Evolutionary conservation across 2,797 vertebrate genomes (phyloP).

Genomic region (Acipenser ruthenus): DNA sequence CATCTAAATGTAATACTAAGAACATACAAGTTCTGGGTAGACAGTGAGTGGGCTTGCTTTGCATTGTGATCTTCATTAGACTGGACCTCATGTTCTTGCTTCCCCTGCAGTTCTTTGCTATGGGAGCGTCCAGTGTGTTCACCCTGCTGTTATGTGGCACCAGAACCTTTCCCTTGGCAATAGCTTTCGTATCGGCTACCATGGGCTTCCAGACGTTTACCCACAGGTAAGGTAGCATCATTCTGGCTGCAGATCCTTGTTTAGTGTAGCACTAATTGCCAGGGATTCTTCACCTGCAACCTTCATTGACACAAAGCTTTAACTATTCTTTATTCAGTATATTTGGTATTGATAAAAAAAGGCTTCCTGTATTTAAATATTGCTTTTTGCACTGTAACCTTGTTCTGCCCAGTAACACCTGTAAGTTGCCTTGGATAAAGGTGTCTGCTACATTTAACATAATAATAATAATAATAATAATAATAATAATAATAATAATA

Average conservation of each 20-base stretch:
- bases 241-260: neutral
- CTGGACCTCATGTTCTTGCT: conserved; percentile 11
- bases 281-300: neutral
- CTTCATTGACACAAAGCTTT: neutral
- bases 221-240: conserved; percentile 67
- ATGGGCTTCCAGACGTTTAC: conserved; percentile 90
- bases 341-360: conserved; percentile 41
- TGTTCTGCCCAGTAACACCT: neutral
- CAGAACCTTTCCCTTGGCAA: conserved; percentile 72
- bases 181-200: conserved; percentile 78
- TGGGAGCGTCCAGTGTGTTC: conserved; percentile 84
- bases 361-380: neutral
- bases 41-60: too few species aligned
- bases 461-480: too few species aligned
- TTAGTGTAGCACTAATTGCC: neutral
- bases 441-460: too few species aligned
- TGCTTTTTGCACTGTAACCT: neutral
- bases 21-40: too few species aligned
- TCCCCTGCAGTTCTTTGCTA: conserved; percentile 73
- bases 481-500: too few species aligned
- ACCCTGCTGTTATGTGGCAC: conserved; percentile 78
- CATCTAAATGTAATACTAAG: too few species aligned
- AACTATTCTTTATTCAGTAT: conserved; percentile 59
- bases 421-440: too few species aligned
- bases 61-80: too few species aligned